Percentiles rank a stretch among this genome's conserved stretches.
Evolutionary conservation across 2,113 vertebrate species (phyloP).

Genomic region (Polypterus senegalus): DNA sequence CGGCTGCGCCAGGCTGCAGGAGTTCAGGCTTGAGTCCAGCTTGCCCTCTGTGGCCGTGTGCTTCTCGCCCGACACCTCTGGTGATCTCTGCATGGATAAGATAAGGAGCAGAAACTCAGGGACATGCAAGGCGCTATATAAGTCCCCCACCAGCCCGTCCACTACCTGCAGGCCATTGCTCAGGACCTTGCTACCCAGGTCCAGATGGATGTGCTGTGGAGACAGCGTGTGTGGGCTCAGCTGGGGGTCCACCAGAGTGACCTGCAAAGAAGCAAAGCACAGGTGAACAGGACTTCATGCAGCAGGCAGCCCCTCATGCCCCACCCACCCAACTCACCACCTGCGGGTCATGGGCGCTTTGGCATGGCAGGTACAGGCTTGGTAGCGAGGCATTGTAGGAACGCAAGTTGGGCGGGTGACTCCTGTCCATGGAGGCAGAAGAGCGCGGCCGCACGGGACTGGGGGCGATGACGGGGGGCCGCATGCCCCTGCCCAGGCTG

Average conservation of each 20-base stretch:
- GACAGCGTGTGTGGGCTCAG: slow-evolving; percentile 36
- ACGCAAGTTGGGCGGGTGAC: slow-evolving; percentile 54
- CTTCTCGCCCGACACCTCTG: too few species aligned
- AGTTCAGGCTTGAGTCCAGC: too few species aligned
- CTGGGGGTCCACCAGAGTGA: slow-evolving; percentile 30
- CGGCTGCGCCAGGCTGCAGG: too few species aligned
- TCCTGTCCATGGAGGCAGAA: slow-evolving; percentile 63
- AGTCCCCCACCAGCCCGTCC: too few species aligned
- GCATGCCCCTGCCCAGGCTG: slow-evolving; percentile 67
- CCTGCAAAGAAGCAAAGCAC: neutral
- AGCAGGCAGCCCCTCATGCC: neutral
- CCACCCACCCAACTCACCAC: slow-evolving; percentile 17
- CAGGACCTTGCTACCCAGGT: too few species aligned
- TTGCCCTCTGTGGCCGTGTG: too few species aligned
- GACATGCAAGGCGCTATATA: too few species aligned
- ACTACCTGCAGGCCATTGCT: too few species aligned
- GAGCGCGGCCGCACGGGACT: slow-evolving; percentile 56
- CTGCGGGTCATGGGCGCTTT: slow-evolving; percentile 22
- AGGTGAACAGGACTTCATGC: neutral
- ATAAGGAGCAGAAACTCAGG: too few species aligned
- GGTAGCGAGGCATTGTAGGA: slow-evolving; percentile 71
- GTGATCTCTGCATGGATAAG: too few species aligned
- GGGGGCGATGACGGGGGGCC: slow-evolving; percentile 39
- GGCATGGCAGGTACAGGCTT: slow-evolving; percentile 59
- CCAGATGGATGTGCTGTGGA: slow-evolving; percentile 47